Conservation (phyloP, 2,113 vertebrate genomes). For the Cottus gobio region DNA sequence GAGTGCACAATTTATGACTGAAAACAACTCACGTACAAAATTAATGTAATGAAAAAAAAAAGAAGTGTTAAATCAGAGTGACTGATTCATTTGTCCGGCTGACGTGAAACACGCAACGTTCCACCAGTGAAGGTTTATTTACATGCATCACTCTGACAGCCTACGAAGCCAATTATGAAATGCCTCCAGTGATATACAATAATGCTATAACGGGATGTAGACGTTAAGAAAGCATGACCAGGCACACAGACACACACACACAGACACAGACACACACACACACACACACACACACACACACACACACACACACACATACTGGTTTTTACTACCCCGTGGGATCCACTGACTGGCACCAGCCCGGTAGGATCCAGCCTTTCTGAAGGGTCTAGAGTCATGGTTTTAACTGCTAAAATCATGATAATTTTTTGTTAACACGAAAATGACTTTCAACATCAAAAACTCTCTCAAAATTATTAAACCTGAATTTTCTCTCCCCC, state of each 20-base stretch:
- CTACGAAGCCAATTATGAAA: slow-evolving; percentile 46
- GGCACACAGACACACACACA: background rate
- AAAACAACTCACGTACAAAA: slow-evolving; percentile 26
- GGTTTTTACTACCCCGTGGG: too few species aligned
- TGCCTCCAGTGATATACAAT: slow-evolving; percentile 32
- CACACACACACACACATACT: background rate
- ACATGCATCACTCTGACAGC: slow-evolving; percentile 50
- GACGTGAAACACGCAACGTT: slow-evolving; percentile 34
- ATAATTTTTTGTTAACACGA: too few species aligned
- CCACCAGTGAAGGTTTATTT: slow-evolving; percentile 46
- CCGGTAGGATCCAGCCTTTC: too few species aligned
- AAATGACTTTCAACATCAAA: too few species aligned
- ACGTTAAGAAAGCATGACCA: slow-evolving; percentile 35
- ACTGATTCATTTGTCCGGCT: slow-evolving; percentile 12
- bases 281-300: background rate
- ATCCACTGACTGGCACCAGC: too few species aligned
- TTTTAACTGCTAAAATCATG: too few species aligned
- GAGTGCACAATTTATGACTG: slow-evolving; percentile 19
- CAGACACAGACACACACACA: background rate
- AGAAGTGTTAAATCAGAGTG: slow-evolving; percentile 17
- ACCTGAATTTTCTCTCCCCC: too few species aligned
- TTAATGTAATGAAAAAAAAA: slow-evolving; percentile 45
- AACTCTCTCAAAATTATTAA: too few species aligned
- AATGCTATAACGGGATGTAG: slow-evolving; percentile 12
- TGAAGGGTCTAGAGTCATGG: too few species aligned